These are phyloP conservation scores for Lamellibrachia luymesi DNA, from an alignment of 1,140 invertebrate species.

Conservation along the genomic window DNA sequence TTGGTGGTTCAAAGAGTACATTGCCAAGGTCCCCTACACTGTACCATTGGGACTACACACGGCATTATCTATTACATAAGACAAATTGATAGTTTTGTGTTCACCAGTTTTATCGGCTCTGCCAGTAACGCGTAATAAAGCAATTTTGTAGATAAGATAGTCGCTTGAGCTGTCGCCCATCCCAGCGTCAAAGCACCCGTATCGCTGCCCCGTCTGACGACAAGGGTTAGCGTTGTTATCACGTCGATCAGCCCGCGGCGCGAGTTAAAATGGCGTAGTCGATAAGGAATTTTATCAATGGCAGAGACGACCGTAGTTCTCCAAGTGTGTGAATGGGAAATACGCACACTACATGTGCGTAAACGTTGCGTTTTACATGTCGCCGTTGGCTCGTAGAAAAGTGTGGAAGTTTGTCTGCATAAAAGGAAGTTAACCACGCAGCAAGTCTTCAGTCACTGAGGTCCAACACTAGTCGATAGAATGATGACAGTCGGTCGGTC, in stretches of 20 bases:
- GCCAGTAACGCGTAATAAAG: not conserved
- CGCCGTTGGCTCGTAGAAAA: not conserved
- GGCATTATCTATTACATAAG: not conserved
- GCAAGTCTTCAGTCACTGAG: no score
- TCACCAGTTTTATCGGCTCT: not conserved
- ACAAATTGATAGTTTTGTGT: not conserved
- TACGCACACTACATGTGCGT: not conserved
- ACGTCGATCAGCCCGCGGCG: not conserved
- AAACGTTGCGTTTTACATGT: not conserved
- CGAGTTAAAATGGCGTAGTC: not conserved
- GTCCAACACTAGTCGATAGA: no score
- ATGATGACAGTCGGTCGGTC: no score
- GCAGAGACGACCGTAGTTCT: not conserved
- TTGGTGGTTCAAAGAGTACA: not conserved
- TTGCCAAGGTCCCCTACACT: not conserved
- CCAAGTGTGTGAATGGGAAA: not conserved
- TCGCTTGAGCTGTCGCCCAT: not conserved
- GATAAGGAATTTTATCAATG: slow-evolving; percentile 5
- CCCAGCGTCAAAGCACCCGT: not conserved
- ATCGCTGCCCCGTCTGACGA: not conserved
- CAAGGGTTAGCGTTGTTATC: not conserved
- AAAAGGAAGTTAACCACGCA: no score
- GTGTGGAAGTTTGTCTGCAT: no score
- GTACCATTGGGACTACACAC: no score
- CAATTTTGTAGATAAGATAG: not conserved